Percentiles rank a stretch among this genome's conserved stretches.
These are phyloP conservation scores for Dinoponera quadriceps DNA, from an alignment of 1,140 invertebrate species.

Conservation along the genomic window DNA sequence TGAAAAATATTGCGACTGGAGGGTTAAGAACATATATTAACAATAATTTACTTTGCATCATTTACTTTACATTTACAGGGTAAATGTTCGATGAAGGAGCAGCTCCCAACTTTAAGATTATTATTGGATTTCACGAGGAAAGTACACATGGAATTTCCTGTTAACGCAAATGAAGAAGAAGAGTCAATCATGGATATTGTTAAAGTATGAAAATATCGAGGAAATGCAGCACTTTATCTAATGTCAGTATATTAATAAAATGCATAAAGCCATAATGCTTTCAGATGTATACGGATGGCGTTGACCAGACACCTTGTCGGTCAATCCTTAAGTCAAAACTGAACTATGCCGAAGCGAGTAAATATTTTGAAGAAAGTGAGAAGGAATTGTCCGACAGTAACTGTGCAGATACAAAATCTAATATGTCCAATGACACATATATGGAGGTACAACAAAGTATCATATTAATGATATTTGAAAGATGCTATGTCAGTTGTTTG, in stretches of 20 bases:
- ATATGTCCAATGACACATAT: neutral
- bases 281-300: conserved; percentile 37
- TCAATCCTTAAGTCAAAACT: conserved; percentile 34
- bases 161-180: neutral
- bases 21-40: no score
- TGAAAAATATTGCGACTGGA: no score
- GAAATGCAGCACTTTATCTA: neutral
- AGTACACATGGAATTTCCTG: conserved; percentile 41
- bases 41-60: no score
- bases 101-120: conserved; percentile 57
- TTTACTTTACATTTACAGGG: conserved; percentile 62
- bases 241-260: neutral
- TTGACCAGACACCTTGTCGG: neutral
- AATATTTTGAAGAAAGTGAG: conserved; percentile 59
- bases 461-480: neutral
- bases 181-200: conserved; percentile 41
- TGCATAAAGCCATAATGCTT: neutral
- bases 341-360: conserved; percentile 52
- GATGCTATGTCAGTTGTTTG: no score
- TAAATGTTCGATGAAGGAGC: conserved; percentile 62
- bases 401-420: neutral
- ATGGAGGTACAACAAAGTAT: neutral
- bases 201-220: conserved; percentile 41
- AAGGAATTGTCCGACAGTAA: conserved; percentile 21
- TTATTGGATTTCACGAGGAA: conserved; percentile 67